Evolutionary conservation across 2,888 invertebrate species (phyloP).

Genomic region (Orchesellides sinensis): DNA sequence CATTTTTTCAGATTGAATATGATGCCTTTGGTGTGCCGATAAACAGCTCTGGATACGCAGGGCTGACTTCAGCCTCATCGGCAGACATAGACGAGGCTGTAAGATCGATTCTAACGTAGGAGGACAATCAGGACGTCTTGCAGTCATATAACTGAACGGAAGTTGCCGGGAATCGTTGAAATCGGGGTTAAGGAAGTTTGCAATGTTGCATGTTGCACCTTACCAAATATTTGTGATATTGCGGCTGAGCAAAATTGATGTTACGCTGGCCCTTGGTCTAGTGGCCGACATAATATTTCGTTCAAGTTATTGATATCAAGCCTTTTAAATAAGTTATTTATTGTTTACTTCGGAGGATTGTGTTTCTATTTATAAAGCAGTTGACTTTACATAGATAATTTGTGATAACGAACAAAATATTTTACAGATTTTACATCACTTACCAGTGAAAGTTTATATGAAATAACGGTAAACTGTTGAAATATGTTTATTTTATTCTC

Average conservation of each 20-base stretch:
- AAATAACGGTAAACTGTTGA: no score
- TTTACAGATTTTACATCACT: conserved; percentile 38
- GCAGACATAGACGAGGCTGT: conserved; percentile 75
- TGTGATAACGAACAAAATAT: conserved; percentile 53
- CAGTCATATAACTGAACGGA: conserved; percentile 21
- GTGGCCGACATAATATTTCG: conserved; percentile 30
- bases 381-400: conserved; percentile 51
- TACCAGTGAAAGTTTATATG: no score
- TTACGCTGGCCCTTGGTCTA: conserved; percentile 27
- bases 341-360: conserved; percentile 22
- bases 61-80: conserved; percentile 69
- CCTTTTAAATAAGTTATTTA: conserved; percentile 44
- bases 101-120: conserved; percentile 71
- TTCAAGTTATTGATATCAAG: conserved; percentile 58
- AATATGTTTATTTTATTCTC: neutral
- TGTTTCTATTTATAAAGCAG: conserved; percentile 45
- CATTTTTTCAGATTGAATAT: conserved; percentile 73
- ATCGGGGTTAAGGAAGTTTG: neutral
- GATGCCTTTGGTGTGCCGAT: conserved; percentile 74
- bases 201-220: conserved; percentile 23
- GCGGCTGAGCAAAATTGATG: conserved; percentile 7
- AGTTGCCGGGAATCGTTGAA: neutral
- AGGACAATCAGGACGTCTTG: conserved; percentile 38
- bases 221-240: conserved; percentile 30
- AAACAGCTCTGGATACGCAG: conserved; percentile 65